phyloP scores from a whole-genome alignment of 1,140 invertebrate species.

The Dendroctonus valens region DNA sequence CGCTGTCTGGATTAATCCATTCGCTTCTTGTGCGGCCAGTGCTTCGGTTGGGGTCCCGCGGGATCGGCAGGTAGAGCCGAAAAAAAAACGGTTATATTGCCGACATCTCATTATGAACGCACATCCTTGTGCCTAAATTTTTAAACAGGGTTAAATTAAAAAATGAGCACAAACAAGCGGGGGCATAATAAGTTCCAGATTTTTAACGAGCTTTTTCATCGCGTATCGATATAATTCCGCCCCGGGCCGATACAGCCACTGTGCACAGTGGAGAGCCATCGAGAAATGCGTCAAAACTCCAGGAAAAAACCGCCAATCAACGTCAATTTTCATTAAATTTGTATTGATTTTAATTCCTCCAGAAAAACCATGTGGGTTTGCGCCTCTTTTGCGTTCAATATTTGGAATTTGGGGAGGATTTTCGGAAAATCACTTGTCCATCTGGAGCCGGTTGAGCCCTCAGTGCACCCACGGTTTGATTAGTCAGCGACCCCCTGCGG shows the following conservation, averaged over 20 bases:
- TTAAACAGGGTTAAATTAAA: conserved; percentile 30
- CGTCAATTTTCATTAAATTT: not conserved
- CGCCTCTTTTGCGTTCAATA: not conserved
- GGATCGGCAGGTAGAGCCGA: too few species aligned
- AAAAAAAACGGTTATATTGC: too few species aligned
- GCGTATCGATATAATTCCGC: conserved; percentile 25
- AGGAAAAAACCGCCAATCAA: not conserved
- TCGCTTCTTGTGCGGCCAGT: too few species aligned
- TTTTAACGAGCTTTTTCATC: conserved; percentile 34
- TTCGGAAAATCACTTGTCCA: not conserved
- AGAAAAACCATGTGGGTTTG: not conserved
- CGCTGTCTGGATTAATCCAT: too few species aligned
- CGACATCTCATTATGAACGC: not conserved
- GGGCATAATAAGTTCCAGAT: conserved; percentile 30
- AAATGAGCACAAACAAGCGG: conserved; percentile 31
- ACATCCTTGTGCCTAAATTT: conserved; percentile 20
- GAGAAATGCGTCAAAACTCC: not conserved
- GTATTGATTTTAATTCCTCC: not conserved
- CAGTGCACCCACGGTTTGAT: conserved; percentile 37
- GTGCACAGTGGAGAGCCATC: not conserved
- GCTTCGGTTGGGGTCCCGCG: too few species aligned
- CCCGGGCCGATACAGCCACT: conserved; percentile 1
- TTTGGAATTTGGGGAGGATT: not conserved
- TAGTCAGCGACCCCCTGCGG: conserved; percentile 43
- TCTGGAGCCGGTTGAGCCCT: not conserved